Percentiles rank a stretch among this genome's conserved stretches.
Evolutionary conservation across 2,113 vertebrate species (phyloP).

Genomic region (Leptobrachium leishanense): DNA sequence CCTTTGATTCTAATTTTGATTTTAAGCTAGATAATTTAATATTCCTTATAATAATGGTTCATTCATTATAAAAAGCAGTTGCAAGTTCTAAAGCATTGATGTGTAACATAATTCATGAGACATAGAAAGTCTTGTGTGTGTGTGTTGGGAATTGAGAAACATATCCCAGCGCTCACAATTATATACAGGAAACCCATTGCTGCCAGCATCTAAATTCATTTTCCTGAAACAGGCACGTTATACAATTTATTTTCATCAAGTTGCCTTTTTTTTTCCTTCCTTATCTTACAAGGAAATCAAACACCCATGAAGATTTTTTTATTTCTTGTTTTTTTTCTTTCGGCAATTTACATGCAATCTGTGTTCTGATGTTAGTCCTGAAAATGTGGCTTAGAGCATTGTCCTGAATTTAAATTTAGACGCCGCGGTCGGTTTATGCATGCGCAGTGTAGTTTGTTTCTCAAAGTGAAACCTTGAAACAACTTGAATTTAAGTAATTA

Average conservation of each 20-base stretch:
- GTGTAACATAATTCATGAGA: slow-evolving; percentile 9
- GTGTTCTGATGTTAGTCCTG: background rate
- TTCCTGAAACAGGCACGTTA: background rate
- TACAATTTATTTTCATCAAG: background rate
- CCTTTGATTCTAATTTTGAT: background rate
- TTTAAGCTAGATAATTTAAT: background rate
- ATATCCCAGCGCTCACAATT: slow-evolving; percentile 20
- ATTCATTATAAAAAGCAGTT: slow-evolving; percentile 9
- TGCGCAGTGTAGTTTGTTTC: background rate
- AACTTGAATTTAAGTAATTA: background rate
- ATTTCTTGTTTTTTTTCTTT: too few species aligned
- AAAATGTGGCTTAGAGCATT: background rate
- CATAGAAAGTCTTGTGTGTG: slow-evolving; percentile 3
- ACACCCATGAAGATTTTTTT: background rate
- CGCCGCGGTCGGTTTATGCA: background rate
- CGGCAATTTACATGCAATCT: background rate
- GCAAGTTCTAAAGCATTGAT: background rate
- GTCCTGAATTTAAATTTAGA: background rate
- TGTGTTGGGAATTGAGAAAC: background rate
- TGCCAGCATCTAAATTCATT: slow-evolving; percentile 4
- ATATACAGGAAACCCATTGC: background rate
- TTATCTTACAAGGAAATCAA: background rate
- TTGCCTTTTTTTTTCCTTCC: background rate
- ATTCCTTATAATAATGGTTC: slow-evolving; percentile 15
- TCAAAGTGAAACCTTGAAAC: background rate